A percentile compares a stretch with the other conserved stretches of the same genome.
These are phyloP conservation scores for Megaceryle maxima DNA, from an alignment of 2,113 vertebrate genomes.

Conservation along the genomic window DNA sequence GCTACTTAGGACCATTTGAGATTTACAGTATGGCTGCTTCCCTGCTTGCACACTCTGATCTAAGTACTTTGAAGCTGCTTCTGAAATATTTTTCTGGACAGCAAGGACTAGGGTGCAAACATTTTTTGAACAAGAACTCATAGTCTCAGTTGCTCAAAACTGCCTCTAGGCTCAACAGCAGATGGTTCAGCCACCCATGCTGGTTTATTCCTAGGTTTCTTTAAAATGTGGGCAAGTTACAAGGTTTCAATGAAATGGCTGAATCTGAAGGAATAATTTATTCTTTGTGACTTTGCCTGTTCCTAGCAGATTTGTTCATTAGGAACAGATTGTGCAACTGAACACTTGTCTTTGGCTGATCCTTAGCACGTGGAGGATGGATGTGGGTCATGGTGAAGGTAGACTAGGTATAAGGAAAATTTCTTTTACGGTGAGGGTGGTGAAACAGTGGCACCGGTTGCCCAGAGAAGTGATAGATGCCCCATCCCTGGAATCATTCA, in stretches of 20 bases:
- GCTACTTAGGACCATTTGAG: not conserved
- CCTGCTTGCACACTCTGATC: not conserved
- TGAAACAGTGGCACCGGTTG: not conserved
- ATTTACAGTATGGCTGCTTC: not conserved
- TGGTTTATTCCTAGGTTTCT: not conserved
- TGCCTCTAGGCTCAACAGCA: not conserved
- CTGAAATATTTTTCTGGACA: not conserved
- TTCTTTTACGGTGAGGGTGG: accelerated
- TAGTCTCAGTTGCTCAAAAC: not conserved
- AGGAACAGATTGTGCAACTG: not conserved
- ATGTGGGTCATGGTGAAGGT: accelerated
- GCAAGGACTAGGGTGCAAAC: not conserved
- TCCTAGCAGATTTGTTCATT: not conserved
- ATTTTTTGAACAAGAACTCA: not conserved
- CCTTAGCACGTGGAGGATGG: not conserved
- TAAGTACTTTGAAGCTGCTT: not conserved
- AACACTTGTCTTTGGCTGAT: not conserved
- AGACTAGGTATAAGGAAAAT: not conserved
- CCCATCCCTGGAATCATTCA: not conserved
- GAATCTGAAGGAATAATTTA: not conserved
- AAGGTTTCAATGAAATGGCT: not conserved
- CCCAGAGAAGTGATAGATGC: not conserved
- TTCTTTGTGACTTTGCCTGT: not conserved
- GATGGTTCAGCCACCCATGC: not conserved
- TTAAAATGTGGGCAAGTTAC: not conserved